Evolutionary conservation across 2,113 vertebrate species (phyloP), one percentile per base, ranked within the genome.

Genomic region (Passer domesticus): DNA sequence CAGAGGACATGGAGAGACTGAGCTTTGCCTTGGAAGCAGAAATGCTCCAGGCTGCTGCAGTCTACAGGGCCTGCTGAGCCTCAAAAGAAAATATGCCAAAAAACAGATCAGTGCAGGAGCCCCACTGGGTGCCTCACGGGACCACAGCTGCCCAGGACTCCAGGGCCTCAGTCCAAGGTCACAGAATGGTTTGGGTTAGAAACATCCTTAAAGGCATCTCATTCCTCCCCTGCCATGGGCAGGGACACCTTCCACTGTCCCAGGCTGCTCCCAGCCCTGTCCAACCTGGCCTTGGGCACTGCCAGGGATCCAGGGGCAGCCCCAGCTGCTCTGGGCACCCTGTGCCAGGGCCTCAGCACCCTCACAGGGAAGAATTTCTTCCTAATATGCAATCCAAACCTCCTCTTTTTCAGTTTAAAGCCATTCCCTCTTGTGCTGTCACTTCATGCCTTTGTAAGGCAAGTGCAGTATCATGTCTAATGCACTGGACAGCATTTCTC

Each of bases 51-150:
- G 37, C 43, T 81, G 64, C 49, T 63, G 39, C 43, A 37, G 53
- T 8, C 72, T 24, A 33, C 8, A 21, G 59, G 33, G 43, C 4
- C 1, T 13, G 35, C 73, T 56, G 35, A 90, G 37, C 60, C 75
- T 67, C 82, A 9, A n/a, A 47, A 85, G n/a, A 50, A 33, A 43
- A 84, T 1, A 8, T 19, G 53, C 50, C 46, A 47, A 80, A 60
- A 35, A 56, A 30, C 77, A 89, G 53, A 18, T 35, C 41, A 73
- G 55, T 58, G 14, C 3, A 7, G 86, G 44, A 83, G 46, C 27
- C 11, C 30, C 4, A 6, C 46, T 44, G 62, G 62, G 60, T 33
- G n/a, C 58, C 10, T 8, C 81, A 47, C 0, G 0, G 9, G 15
- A 30, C 19, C 3, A 12, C 49, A 41, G 84, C 49, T 13, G 55